These are phyloP conservation scores for Carduelis carduelis DNA, from an alignment of 2,797 vertebrate genomes.

Conservation along the genomic window DNA sequence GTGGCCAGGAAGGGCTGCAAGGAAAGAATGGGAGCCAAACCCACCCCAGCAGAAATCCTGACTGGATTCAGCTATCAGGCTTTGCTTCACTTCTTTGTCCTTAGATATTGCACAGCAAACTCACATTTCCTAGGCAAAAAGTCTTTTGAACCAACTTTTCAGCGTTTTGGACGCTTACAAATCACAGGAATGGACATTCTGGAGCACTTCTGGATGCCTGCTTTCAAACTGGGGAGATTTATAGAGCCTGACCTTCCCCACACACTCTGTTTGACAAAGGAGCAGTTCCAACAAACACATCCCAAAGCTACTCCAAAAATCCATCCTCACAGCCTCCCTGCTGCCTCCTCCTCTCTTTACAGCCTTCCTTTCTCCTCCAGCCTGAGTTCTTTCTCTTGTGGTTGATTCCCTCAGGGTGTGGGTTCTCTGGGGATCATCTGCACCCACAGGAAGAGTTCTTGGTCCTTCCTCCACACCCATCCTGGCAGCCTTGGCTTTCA, in stretches of 20 bases:
- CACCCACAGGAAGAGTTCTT: neutral
- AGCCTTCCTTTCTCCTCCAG: neutral
- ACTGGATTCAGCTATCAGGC: neutral
- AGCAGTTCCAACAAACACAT: neutral
- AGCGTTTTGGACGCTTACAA: neutral
- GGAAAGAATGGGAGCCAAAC: neutral
- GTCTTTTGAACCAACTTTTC: neutral
- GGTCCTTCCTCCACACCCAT: neutral
- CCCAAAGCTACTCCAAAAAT: neutral
- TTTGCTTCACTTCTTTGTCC: neutral
- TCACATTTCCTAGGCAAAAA: neutral
- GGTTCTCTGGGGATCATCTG: neutral
- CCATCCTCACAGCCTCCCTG: neutral
- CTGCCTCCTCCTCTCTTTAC: neutral
- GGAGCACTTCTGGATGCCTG: neutral
- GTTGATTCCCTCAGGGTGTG: neutral
- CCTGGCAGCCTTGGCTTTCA: neutral
- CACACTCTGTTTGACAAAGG: neutral
- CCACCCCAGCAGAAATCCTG: neutral
- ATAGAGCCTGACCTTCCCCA: neutral
- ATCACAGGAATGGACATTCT: neutral
- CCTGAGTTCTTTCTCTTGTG: neutral
- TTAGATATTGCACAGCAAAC: neutral
- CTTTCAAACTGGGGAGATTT: conserved; percentile 32
- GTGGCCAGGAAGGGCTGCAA: neutral